Evolutionary conservation across 2,113 vertebrate species (phyloP).

Genomic region (Cyanoliseus patagonus): DNA sequence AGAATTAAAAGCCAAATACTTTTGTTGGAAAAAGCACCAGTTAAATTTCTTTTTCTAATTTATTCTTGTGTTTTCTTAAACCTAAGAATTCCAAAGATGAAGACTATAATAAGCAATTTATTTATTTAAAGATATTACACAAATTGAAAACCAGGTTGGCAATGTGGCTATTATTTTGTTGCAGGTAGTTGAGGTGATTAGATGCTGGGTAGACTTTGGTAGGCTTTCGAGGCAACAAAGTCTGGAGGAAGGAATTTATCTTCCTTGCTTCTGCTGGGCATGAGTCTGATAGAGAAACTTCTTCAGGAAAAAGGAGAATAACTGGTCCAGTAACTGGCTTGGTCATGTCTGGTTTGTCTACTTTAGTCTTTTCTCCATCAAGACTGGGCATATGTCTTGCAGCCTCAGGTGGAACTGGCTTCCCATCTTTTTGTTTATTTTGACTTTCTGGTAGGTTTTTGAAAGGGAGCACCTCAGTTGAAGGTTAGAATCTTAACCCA

Average conservation of each 20-base stretch:
- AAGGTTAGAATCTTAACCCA: conserved; percentile 26
- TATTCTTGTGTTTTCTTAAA: not conserved
- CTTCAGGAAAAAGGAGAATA: conserved; percentile 64
- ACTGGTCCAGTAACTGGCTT: not conserved
- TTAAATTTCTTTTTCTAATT: not conserved
- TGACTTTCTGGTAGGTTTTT: not conserved
- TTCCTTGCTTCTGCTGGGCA: conserved; percentile 59
- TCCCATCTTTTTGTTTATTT: not conserved
- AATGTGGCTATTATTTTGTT: not conserved
- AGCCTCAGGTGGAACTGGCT: not conserved
- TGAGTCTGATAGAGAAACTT: not conserved
- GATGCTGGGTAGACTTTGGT: not conserved
- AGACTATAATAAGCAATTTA: not conserved
- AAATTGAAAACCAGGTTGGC: not conserved
- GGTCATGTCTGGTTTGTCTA: not conserved
- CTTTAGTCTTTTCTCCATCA: not conserved
- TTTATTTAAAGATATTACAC: not conserved
- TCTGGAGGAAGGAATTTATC: not conserved
- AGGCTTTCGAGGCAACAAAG: conserved; percentile 9
- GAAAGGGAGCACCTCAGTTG: not conserved
- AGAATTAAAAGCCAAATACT: not conserved
- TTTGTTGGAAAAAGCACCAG: not conserved
- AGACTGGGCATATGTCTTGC: not conserved
- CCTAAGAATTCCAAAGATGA: not conserved
- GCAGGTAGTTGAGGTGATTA: not conserved